Conservation (phyloP, 2,888 invertebrate species). For the Listrodromus nycthemerus region DNA sequence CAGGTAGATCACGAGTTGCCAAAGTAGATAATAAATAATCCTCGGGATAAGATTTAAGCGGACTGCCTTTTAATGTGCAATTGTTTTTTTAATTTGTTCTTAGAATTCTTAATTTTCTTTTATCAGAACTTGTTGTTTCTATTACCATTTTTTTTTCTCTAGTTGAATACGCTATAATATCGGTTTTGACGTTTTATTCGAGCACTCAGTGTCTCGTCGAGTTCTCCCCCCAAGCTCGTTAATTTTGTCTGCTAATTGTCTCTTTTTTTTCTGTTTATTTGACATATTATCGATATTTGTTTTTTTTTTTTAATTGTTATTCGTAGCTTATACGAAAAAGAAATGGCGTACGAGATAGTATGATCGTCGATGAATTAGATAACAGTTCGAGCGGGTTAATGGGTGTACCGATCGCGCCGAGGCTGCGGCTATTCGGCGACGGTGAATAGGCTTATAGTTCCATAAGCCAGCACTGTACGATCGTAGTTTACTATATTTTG, state of each 20-base stretch:
- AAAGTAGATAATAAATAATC: constrained; percentile 72
- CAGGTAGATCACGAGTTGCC: constrained; percentile 69
- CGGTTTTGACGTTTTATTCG: constrained; percentile 39
- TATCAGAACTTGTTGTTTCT: constrained; percentile 28
- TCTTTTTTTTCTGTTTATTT: constrained; percentile 20
- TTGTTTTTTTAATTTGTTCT: constrained; percentile 62
- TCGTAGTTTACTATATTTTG: constrained; percentile 82
- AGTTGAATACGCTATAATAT: constrained; percentile 25
- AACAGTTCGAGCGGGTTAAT: constrained; percentile 40
- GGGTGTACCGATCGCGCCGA: constrained; percentile 62
- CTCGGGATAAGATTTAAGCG: constrained; percentile 65
- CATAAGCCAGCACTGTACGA: constrained; percentile 78
- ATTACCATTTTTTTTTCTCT: constrained; percentile 33
- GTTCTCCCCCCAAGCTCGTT: constrained; percentile 11
- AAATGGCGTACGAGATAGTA: constrained; percentile 49
- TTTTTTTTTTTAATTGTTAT: constrained; percentile 49
- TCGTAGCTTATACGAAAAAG: constrained; percentile 53
- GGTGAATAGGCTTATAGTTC: constrained; percentile 75
- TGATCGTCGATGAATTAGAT: constrained; percentile 30
- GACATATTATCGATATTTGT: constrained; percentile 19
- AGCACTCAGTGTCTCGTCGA: constrained; percentile 13
- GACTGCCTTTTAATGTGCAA: constrained; percentile 72
- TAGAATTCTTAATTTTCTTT: constrained; percentile 36
- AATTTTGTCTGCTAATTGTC: constrained; percentile 31
- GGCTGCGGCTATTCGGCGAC: constrained; percentile 69